These are phyloP conservation scores for Gavialis gangeticus DNA, from an alignment of 2,113 vertebrate species.

Conservation along the genomic window DNA sequence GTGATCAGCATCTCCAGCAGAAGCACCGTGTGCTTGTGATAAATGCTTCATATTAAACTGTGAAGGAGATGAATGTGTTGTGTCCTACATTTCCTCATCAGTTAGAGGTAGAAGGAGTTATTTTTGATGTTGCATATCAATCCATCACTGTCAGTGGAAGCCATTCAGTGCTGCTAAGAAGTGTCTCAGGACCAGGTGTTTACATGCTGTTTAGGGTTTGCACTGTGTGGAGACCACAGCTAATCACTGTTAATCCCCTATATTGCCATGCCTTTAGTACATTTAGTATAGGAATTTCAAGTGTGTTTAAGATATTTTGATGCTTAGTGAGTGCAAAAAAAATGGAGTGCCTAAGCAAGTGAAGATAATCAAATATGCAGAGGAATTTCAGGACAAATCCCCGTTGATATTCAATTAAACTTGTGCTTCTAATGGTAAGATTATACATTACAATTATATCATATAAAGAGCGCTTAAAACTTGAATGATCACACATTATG, in stretches of 20 bases:
- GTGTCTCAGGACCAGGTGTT: not conserved
- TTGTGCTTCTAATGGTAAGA: no score
- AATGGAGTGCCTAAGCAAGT: not conserved
- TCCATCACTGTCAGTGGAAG: not conserved
- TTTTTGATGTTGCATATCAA: not conserved
- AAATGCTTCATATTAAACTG: not conserved
- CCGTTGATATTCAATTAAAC: no score
- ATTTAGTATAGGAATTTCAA: not conserved
- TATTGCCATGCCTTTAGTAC: no score
- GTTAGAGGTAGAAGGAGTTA: constrained; percentile 33
- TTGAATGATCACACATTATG: no score
- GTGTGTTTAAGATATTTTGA: no score
- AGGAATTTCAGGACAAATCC: no score
- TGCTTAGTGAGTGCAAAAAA: not conserved
- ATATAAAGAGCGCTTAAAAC: no score
- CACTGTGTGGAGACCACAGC: not conserved
- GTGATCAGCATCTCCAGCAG: not conserved
- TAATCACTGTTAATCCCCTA: not conserved
- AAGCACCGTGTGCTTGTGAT: constrained; percentile 11
- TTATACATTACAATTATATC: no score
- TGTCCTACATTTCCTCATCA: not conserved
- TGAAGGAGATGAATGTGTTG: not conserved
- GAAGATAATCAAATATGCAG: not conserved
- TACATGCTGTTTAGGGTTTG: not conserved
- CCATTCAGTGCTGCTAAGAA: not conserved